These are phyloP conservation scores for Diacarnus erythraeanus DNA, from an alignment of 37 sponge, comb jelly and placozoan genomes.

Conservation along the genomic window DNA sequence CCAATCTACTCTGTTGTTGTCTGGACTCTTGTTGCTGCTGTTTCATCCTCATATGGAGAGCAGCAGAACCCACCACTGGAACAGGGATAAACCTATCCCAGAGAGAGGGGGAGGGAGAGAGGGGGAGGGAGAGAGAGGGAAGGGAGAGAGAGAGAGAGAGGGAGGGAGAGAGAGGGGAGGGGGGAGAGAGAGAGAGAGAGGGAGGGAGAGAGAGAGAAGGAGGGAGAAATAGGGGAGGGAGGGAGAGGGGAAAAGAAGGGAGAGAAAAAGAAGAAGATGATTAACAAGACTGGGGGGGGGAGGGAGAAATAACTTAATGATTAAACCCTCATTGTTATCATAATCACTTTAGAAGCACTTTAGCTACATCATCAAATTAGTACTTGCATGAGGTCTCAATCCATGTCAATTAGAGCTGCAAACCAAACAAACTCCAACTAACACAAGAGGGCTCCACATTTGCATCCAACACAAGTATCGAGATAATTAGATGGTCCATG, in stretches of 20 bases:
- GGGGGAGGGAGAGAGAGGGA: slow-evolving; percentile 6
- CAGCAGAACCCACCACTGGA: slow-evolving; percentile 79
- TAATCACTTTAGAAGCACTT: too few relatives aligned
- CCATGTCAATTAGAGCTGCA: too few relatives aligned
- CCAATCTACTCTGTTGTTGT: slow-evolving; percentile 75
- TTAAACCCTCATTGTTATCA: neutral
- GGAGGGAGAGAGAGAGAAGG: slow-evolving; percentile 30
- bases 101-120: neutral
- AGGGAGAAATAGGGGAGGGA: neutral
- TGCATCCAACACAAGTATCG: too few relatives aligned
- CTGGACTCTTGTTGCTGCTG: slow-evolving; percentile 85
- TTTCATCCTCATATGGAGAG: slow-evolving; percentile 72
- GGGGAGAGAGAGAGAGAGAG: neutral
- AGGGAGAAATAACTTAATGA: neutral
- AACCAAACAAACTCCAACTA: too few relatives aligned
- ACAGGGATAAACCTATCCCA: slow-evolving; percentile 84
- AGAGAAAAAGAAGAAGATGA: neutral
- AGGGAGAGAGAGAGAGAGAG: slow-evolving; percentile 4
- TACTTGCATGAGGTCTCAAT: too few relatives aligned
- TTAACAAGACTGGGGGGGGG: neutral
- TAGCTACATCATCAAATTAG: too few relatives aligned
- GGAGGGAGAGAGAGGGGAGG: slow-evolving; percentile 26
- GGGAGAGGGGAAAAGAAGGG: too few relatives aligned
- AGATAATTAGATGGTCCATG: too few relatives aligned
- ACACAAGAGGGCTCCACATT: too few relatives aligned